A percentile compares a stretch with the other conserved stretches of the same genome.
phyloP scores from a whole-genome alignment of 2,888 invertebrate genomes.

The Pristionchus arcanus region DNA sequence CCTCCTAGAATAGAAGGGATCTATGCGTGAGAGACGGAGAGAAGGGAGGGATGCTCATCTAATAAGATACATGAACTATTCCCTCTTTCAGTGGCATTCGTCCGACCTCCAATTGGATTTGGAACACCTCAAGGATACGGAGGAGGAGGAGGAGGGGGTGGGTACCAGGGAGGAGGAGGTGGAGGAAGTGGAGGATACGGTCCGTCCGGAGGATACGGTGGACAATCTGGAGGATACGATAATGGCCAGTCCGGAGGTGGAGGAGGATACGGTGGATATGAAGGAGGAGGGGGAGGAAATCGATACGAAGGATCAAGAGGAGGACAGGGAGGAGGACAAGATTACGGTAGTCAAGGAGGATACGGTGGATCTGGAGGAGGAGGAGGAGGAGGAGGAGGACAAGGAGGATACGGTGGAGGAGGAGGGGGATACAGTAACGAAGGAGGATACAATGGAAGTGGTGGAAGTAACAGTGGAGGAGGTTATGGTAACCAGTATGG shows the following conservation, averaged over 20 bases:
- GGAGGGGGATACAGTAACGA: background rate
- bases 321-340: slow-evolving; percentile 25
- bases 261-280: slow-evolving; percentile 16
- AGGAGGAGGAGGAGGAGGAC: background rate
- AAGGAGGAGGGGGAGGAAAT: slow-evolving; percentile 42
- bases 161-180: slow-evolving; percentile 11
- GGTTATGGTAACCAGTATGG: background rate
- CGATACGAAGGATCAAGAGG: background rate
- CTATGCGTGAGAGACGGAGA: background rate
- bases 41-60: background rate
- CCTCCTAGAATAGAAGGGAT: background rate
- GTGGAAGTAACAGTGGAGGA: background rate
- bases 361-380: slow-evolving; percentile 47
- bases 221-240: slow-evolving; percentile 6
- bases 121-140: slow-evolving; percentile 34
- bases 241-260: slow-evolving; percentile 5
- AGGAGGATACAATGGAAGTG: slow-evolving; percentile 4
- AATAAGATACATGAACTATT: background rate
- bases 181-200: background rate
- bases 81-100: slow-evolving; percentile 46
- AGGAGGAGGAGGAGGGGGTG: slow-evolving; percentile 27
- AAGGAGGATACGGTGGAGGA: slow-evolving; percentile 4
- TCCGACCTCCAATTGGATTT: slow-evolving; percentile 42
- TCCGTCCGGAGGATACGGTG: background rate
- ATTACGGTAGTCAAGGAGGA: slow-evolving; percentile 10